Evolutionary conservation across 2,113 vertebrate genomes (phyloP).

Genomic region (Heterocephalus glaber): DNA sequence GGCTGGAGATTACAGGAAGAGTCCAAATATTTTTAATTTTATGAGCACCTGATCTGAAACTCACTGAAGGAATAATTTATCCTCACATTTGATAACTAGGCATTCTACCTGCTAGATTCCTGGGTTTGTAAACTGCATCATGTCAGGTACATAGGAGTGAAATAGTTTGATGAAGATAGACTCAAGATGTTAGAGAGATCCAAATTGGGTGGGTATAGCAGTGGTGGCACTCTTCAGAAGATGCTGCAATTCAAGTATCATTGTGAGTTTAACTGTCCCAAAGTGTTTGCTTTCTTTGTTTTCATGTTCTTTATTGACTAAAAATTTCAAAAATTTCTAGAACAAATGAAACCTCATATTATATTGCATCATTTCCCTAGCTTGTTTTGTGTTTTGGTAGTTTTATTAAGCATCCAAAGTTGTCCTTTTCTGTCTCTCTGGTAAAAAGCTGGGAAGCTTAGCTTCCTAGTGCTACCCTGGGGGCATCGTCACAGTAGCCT

Average conservation of each 20-base stretch:
- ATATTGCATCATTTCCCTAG: not conserved
- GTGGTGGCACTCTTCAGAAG: not conserved
- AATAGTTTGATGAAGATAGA: not conserved
- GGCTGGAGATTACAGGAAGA: not conserved
- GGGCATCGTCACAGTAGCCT: not conserved
- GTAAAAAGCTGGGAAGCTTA: not conserved
- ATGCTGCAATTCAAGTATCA: not conserved
- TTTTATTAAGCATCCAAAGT: not conserved
- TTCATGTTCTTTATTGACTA: not conserved
- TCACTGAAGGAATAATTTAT: not conserved
- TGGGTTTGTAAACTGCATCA: not conserved
- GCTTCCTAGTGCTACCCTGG: not conserved
- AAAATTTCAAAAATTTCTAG: not conserved
- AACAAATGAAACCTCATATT: not conserved
- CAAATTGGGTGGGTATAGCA: not conserved
- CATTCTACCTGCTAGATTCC: not conserved
- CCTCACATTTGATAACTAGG: not conserved
- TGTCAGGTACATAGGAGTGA: not conserved
- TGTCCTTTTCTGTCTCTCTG: not conserved
- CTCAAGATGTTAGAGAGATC: not conserved
- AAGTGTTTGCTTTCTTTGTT: not conserved
- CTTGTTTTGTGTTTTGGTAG: not conserved
- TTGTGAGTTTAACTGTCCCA: not conserved
- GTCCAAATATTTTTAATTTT: conserved; percentile 5
- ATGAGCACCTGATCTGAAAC: not conserved